A percentile compares a stretch with the other conserved stretches of the same genome.
Evolutionary conservation across 2,797 vertebrate species (phyloP).

Genomic region (Gymnothorax reevesii): DNA sequence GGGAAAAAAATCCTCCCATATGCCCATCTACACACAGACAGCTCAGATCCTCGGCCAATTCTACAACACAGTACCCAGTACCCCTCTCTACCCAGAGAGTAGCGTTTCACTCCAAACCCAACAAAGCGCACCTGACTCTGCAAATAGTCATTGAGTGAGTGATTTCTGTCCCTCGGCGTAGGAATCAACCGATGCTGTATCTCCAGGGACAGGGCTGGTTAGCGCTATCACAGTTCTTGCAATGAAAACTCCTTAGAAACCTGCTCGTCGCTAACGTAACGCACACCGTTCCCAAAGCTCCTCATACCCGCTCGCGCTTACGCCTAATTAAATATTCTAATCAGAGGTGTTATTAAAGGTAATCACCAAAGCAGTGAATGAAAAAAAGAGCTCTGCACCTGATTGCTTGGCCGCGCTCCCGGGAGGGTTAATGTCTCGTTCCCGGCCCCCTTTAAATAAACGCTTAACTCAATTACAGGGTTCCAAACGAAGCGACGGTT

Average conservation of each 20-base stretch:
- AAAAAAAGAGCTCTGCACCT: slow-evolving; percentile 14
- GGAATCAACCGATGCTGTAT: too few relatives aligned
- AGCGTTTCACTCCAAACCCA: too few relatives aligned
- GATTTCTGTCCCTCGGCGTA: too few relatives aligned
- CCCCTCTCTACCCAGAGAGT: too few relatives aligned
- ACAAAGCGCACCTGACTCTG: too few relatives aligned
- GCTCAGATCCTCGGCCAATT: neutral
- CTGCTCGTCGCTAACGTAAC: neutral
- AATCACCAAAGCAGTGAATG: neutral
- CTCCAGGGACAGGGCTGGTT: too few relatives aligned
- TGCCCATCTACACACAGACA: neutral
- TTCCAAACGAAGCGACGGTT: neutral
- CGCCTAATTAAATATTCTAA: neutral
- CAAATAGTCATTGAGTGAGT: too few relatives aligned
- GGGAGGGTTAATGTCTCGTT: neutral
- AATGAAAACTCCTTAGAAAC: neutral
- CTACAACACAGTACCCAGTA: neutral
- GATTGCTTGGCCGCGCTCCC: neutral
- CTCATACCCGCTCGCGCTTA: neutral
- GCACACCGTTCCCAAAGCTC: neutral
- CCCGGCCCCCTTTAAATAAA: neutral
- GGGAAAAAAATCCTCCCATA: neutral
- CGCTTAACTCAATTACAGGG: neutral
- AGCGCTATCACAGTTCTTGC: too few relatives aligned
- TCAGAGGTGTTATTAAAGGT: slow-evolving; percentile 45